Base-by-base conservation (phyloP, 1,140 invertebrate genomes). In the Bombus balteatus region DNA sequence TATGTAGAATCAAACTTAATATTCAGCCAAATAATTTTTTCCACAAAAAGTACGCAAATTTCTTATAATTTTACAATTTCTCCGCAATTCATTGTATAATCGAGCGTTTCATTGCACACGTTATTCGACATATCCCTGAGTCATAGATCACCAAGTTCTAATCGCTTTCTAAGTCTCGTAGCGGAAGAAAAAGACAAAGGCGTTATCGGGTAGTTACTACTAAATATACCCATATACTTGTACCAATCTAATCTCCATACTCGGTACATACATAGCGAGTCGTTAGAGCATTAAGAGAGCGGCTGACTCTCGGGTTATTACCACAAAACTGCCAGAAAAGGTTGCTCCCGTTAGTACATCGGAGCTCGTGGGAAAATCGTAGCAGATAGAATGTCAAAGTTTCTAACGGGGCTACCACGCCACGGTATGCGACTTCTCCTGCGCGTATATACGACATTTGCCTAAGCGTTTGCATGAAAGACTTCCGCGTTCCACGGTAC, bases 301-400 rank as follows among this genome's bases (percentile, higher is more conserved):
- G 57, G 1, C 28, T 34, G 68, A 22, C 15, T 34, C 77, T 34
- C 78, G 83, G 18, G 32, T 66, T 78, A 66, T 86, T 88, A 72
- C 66, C 57, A 76, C 57, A 86, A 78, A 87, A 75, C 73, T 59
- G 53, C 43, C 70, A 32, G 72, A 81, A 79, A 87, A 81, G 75
- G 65, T 43, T 84, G 79, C 68, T 74, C 66, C 87, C 84, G 87
- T 82, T 86, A 82, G 37, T 13, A 32, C n/a, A 73, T 84, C 73
- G 73, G 74, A 18, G 39, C 8, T 15, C 68, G 76, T 90, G 87
- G 39, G 83, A 88, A 90, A 88, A 89, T 86, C 72, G 41, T 77
- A 73, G 59, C 57, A 43, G 57, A 34, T 65, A 77, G 47, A 90
- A 88, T 85, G 80, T 85, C 74, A 82, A 85, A 88, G 86, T 81